Percentiles rank a stretch among this genome's conserved stretches.
Conservation (phyloP, 2,113 vertebrate species). For the Equus quagga region DNA sequence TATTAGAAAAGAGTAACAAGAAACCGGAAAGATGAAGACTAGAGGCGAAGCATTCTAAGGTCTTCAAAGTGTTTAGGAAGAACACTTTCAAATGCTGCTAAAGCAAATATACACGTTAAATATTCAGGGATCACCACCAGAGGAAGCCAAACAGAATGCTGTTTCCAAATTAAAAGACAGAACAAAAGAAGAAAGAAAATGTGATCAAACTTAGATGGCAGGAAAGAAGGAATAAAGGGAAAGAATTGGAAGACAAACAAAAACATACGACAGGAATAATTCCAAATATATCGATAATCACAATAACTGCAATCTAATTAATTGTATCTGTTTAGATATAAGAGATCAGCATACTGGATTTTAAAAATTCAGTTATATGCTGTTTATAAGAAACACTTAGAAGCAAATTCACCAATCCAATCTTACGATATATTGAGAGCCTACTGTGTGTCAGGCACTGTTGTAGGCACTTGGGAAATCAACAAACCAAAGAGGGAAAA, state of each 20-base stretch:
- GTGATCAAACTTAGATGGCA: neutral
- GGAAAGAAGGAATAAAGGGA: neutral
- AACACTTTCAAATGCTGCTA: neutral
- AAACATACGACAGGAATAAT: neutral
- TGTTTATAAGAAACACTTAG: neutral
- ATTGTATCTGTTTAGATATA: neutral
- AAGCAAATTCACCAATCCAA: neutral
- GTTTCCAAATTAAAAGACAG: neutral
- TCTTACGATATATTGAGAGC: neutral
- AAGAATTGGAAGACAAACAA: neutral
- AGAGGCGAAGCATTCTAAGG: neutral
- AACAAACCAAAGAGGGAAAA: neutral
- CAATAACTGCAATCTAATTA: constrained; percentile 20
- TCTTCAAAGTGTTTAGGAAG: neutral
- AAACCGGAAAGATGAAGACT: neutral
- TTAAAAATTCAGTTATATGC: neutral
- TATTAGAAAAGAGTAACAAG: neutral
- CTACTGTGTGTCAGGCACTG: neutral
- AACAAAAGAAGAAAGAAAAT: constrained; percentile 2
- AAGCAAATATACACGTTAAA: neutral
- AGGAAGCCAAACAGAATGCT: neutral
- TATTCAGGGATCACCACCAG: neutral
- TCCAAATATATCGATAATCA: constrained; percentile 10
- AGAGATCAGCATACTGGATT: neutral
- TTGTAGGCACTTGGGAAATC: neutral